Percentiles rank a stretch among this genome's conserved stretches.
phyloP scores from a whole-genome alignment of 2,113 vertebrate genomes.

The Caranx melampygus region DNA sequence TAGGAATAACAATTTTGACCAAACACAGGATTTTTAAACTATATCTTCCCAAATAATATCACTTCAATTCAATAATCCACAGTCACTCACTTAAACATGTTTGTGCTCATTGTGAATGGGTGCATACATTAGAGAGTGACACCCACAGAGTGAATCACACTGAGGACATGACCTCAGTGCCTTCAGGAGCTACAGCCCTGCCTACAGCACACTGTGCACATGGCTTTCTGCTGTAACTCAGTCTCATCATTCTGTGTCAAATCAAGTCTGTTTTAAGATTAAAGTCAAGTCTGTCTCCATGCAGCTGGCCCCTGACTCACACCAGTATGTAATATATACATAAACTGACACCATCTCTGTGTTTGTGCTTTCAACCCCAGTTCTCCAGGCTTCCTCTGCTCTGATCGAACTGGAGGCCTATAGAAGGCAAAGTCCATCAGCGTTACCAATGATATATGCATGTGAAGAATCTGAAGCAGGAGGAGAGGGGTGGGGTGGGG shows the following conservation, averaged over 20 bases:
- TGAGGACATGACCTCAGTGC: not conserved
- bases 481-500: not conserved
- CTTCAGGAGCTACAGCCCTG: not conserved
- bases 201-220: not conserved
- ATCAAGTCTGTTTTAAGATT: not conserved
- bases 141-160: not conserved
- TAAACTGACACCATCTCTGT: constrained; percentile 2
- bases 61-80: too few relatives aligned
- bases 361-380: constrained; percentile 22
- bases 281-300: constrained; percentile 1
- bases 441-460: constrained; percentile 27
- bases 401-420: constrained; percentile 19
- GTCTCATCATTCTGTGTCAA: not conserved
- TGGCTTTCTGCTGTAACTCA: not conserved
- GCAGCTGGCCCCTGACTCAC: constrained; percentile 9
- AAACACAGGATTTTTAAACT: too few relatives aligned
- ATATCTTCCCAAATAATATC: too few relatives aligned
- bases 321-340: constrained; percentile 3
- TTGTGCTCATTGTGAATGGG: not conserved
- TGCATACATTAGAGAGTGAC: not conserved
- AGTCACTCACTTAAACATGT: not conserved
- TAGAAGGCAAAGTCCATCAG: constrained; percentile 42
- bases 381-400: not conserved
- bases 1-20: too few relatives aligned
- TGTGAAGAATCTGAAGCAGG: constrained; percentile 50